Evolutionary conservation across 2,888 invertebrate species (phyloP).

Genomic region (Scrobipalpa costella): DNA sequence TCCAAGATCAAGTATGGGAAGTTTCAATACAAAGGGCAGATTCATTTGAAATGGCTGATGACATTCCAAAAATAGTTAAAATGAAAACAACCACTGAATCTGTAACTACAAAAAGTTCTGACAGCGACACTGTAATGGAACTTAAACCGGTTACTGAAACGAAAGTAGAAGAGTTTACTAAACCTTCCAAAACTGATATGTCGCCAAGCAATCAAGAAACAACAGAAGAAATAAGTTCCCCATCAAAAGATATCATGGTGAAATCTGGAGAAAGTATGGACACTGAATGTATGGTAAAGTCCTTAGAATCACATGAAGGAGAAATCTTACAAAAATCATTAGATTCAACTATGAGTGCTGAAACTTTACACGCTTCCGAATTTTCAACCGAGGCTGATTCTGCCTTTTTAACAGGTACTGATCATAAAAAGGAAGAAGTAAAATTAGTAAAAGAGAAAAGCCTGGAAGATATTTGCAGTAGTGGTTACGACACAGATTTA

Average conservation of each 20-base stretch:
- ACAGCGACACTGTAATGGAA: constrained; percentile 56
- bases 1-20: constrained; percentile 75
- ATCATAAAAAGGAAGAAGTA: constrained; percentile 70
- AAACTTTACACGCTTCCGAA: constrained; percentile 76
- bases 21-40: constrained; percentile 69
- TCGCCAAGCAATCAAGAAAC: constrained; percentile 67
- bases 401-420: constrained; percentile 73
- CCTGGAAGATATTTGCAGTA: constrained; percentile 85
- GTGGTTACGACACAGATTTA: constrained; percentile 84
- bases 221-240: constrained; percentile 68
- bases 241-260: constrained; percentile 74
- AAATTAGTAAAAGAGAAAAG: constrained; percentile 76
- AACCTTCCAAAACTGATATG: constrained; percentile 63
- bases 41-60: constrained; percentile 63
- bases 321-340: constrained; percentile 77
- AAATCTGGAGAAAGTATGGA: constrained; percentile 78
- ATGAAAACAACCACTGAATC: constrained; percentile 44
- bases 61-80: constrained; percentile 51
- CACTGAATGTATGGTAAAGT: constrained; percentile 77
- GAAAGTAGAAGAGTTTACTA: constrained; percentile 50
- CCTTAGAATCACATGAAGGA: constrained; percentile 76
- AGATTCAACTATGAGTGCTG: constrained; percentile 77
- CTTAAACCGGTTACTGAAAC: constrained; percentile 51
- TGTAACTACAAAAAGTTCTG: constrained; percentile 51
- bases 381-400: constrained; percentile 78